Evolutionary conservation across 35 echinoderm and acorn worm species (phyloP).

Genomic region (Amphiura filiformis): DNA sequence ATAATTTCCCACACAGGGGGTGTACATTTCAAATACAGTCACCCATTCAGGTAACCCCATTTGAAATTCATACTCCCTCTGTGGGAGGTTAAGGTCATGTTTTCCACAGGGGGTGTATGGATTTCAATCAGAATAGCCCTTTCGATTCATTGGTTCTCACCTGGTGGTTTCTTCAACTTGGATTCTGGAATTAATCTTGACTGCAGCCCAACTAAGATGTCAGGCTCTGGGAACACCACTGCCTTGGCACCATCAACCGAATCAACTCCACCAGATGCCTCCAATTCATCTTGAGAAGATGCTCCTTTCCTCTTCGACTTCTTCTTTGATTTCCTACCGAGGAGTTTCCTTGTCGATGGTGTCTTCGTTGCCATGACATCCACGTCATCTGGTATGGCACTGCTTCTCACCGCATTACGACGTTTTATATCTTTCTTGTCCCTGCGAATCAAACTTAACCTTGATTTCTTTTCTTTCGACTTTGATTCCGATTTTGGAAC

Average conservation of each 20-base stretch:
- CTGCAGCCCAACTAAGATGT: not conserved
- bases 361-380: not conserved
- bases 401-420: conserved; percentile 21
- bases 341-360: conserved; percentile 8
- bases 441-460: conserved; percentile 64
- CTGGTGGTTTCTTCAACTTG: not conserved
- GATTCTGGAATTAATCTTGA: not conserved
- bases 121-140: too few relatives aligned
- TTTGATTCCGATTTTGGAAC: conserved; percentile 87
- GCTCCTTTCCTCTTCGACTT: conserved; percentile 18
- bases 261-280: not conserved
- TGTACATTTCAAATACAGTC: too few relatives aligned
- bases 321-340: conserved; percentile 26
- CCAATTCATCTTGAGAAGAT: conserved; percentile 12
- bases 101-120: too few relatives aligned
- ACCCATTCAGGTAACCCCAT: too few relatives aligned
- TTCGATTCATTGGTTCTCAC: too few relatives aligned
- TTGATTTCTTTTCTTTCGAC: conserved; percentile 82
- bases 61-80: too few relatives aligned
- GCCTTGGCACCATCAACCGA: not conserved
- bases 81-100: too few relatives aligned
- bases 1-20: too few relatives aligned
- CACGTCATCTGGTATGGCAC: not conserved
- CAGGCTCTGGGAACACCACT: not conserved
- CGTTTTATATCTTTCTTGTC: conserved; percentile 32